phyloP scores from a whole-genome alignment of 2,888 invertebrate genomes.

The Nesidiocoris tenuis region DNA sequence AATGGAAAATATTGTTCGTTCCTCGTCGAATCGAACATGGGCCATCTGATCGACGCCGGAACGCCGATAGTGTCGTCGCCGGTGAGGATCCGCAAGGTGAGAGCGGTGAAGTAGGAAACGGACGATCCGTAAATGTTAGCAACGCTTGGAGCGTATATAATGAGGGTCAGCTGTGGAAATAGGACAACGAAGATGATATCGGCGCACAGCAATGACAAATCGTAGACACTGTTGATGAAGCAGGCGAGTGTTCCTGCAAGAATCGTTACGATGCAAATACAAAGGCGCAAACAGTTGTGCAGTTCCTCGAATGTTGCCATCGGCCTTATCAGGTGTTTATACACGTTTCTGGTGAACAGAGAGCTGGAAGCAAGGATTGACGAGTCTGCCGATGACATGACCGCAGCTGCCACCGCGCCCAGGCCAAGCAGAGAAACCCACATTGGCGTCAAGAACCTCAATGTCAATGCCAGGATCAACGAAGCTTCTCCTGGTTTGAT shows the following conservation, averaged over 20 bases:
- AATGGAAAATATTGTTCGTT: conserved; percentile 66
- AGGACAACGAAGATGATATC: conserved; percentile 71
- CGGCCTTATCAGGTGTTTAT: conserved; percentile 65
- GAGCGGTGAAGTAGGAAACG: conserved; percentile 58
- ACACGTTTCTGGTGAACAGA: conserved; percentile 72
- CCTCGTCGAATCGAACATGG: conserved; percentile 56
- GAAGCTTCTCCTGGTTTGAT: conserved; percentile 57
- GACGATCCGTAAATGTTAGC: conserved; percentile 70
- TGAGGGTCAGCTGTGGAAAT: conserved; percentile 69
- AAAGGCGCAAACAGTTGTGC: conserved; percentile 66
- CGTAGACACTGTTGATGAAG: conserved; percentile 66
- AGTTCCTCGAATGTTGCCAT: conserved; percentile 67
- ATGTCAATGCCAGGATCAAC: conserved; percentile 65
- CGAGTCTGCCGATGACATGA: conserved; percentile 76
- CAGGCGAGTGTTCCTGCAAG: conserved; percentile 65
- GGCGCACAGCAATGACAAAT: conserved; percentile 62
- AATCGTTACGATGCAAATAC: conserved; percentile 63
- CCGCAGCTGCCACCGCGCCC: conserved; percentile 71
- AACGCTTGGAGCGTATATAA: conserved; percentile 63
- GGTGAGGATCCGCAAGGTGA: conserved; percentile 59
- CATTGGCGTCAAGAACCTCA: conserved; percentile 59
- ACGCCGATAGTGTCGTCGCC: conserved; percentile 63
- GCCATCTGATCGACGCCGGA: conserved; percentile 61
- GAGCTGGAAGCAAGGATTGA: conserved; percentile 69
- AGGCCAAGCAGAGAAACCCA: conserved; percentile 69